These are phyloP conservation scores for Pocota personata DNA, from an alignment of 2,888 invertebrate genomes.

Conservation along the genomic window DNA sequence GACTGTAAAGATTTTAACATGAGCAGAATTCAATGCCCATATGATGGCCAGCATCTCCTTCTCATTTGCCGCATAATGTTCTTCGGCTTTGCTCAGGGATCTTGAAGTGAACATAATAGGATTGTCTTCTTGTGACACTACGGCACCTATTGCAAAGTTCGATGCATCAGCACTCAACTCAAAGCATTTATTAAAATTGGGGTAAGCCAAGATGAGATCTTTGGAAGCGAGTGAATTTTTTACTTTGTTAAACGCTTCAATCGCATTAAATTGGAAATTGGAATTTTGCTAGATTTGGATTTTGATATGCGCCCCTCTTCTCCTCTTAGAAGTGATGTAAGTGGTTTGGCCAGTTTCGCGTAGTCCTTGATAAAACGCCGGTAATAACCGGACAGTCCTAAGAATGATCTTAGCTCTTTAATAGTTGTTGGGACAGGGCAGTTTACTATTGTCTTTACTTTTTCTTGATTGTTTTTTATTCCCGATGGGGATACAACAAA, in stretches of 20 bases:
- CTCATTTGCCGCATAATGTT: constrained; percentile 22
- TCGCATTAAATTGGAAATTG: neutral
- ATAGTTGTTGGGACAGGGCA: too few species aligned
- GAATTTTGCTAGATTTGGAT: neutral
- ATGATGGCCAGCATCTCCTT: constrained; percentile 23
- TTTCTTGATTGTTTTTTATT: too few species aligned
- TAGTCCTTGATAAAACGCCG: too few species aligned
- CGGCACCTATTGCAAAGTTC: constrained; percentile 11
- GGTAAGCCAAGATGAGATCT: constrained; percentile 16
- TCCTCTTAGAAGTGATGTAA: too few species aligned
- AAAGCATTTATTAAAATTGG: constrained; percentile 4
- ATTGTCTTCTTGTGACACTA: neutral
- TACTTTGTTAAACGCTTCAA: constrained; percentile 5
- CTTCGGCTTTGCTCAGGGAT: too few species aligned
- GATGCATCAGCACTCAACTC: constrained; percentile 43
- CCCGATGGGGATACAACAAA: neutral
- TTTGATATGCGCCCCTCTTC: too few species aligned
- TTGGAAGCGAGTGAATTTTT: constrained; percentile 18
- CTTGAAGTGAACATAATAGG: constrained; percentile 36
- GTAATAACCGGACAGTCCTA: too few species aligned
- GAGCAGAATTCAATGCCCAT: neutral
- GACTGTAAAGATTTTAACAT: constrained; percentile 23
- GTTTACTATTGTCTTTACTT: too few species aligned
- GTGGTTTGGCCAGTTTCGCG: too few species aligned
- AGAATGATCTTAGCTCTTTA: too few species aligned